Evolutionary conservation across 2,113 vertebrate species (phyloP), one percentile per base, ranked within the genome.

Genomic region (Hypomesus transpacificus): DNA sequence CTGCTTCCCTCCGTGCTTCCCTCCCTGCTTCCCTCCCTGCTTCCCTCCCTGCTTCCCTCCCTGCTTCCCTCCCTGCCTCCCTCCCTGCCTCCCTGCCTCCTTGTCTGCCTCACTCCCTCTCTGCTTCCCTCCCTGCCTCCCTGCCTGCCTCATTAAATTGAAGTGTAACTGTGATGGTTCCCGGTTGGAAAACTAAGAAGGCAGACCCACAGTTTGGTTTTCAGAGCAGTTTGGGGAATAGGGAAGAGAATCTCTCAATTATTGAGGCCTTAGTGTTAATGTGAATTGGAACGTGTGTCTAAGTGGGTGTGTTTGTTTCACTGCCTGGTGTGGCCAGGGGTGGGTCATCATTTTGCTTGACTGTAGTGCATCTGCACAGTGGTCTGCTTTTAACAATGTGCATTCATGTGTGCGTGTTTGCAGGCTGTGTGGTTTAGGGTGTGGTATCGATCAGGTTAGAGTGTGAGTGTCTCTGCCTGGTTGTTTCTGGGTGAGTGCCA

Each of bases 101-200:
- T 20, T 61, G 18, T 24, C 26, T 16, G 5, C 21, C 21, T 61
- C 14, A 31, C 59, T 61, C 66, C 51, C 59, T 69, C 3, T 57
- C 3, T 34, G 54, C n/a, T 6, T 58, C 46, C 14, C 20, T 39
- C 26, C 53, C 62, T 14, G 64, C 3, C 68, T 20, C 13, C 57
- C 18, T 34, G 21, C 17, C 60, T 26, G 18, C 56, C 28, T 60
- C 74, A 66, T 74, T 74, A 73, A 69, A 78, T 78, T 77, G 68
- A 56, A 4, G 66, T 74, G 71, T 17, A 16, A 31, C 67, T 34
- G 53, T 24, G 50, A 20, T 21, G 70, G 69, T 64, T 64, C 51
- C 39, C 39, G 39, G 39, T 1, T 39, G 39, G 39, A 18, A 24
- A 58, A 26, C 57, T 46, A 24, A 46, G 26, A 22, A 22, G 46